These are phyloP conservation scores for Galaxias olidus DNA, from an alignment of 2,797 vertebrate genomes.

Conservation along the genomic window DNA sequence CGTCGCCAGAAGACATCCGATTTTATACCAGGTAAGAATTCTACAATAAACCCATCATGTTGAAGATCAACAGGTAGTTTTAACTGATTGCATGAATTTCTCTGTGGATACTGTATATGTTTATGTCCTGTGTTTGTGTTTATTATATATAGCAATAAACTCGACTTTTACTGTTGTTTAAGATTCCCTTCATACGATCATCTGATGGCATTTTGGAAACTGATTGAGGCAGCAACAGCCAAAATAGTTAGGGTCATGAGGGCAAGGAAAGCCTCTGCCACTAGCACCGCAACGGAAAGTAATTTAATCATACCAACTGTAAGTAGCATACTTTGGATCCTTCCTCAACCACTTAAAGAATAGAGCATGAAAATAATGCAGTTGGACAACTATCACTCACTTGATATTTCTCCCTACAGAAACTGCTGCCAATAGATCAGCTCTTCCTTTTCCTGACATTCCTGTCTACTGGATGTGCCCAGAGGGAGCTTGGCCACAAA, in stretches of 20 bases:
- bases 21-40: too few species aligned
- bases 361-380: slow-evolving; percentile 4
- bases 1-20: slow-evolving; percentile 5
- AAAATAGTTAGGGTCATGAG: slow-evolving; percentile 10
- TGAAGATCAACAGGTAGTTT: neutral
- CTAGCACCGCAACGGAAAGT: slow-evolving; percentile 10
- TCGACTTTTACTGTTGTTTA: neutral
- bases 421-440: slow-evolving; percentile 24
- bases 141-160: neutral
- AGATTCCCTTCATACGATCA: slow-evolving; percentile 4
- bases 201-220: slow-evolving; percentile 19
- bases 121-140: neutral
- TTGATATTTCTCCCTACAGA: neutral
- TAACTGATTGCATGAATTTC: neutral
- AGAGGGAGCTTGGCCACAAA: slow-evolving; percentile 19
- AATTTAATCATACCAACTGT: slow-evolving; percentile 15
- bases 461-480: slow-evolving; percentile 21
- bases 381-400: slow-evolving; percentile 9
- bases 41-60: neutral
- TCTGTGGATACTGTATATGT: too few species aligned
- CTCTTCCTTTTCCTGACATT: slow-evolving; percentile 20
- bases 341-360: neutral
- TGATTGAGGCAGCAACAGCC: slow-evolving; percentile 9
- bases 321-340: neutral
- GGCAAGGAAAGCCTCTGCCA: neutral